Percentiles rank a stretch among this genome's conserved stretches.
Conservation (phyloP, 2,888 invertebrate species). For the Bugula neritina region DNA sequence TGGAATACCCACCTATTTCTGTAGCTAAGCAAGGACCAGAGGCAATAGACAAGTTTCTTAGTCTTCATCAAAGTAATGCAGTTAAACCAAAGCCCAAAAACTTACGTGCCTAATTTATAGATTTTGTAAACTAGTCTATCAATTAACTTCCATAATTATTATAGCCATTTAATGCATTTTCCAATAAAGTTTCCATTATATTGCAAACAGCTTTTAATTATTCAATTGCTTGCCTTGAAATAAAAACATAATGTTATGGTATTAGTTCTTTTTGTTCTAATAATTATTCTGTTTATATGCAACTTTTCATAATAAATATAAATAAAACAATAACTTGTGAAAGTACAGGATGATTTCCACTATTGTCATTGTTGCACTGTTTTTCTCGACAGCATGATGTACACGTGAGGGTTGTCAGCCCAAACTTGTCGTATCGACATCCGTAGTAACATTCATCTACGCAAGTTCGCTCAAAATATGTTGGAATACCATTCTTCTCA, state of each 20-base stretch:
- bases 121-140: too few relatives aligned
- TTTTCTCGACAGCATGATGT: constrained; percentile 3
- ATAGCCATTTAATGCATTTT: too few relatives aligned
- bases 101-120: too few relatives aligned
- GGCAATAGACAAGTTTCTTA: constrained; percentile 46
- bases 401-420: constrained; percentile 7
- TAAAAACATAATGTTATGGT: too few relatives aligned
- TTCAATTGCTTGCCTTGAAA: too few relatives aligned
- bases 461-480: not conserved
- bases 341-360: not conserved
- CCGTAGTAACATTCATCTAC: not conserved
- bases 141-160: too few relatives aligned
- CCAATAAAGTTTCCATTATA: too few relatives aligned
- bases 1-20: constrained; percentile 48
- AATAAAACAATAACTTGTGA: not conserved
- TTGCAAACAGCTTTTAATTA: too few relatives aligned
- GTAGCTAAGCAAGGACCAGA: constrained; percentile 46
- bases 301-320: not conserved
- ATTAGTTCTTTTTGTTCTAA: too few relatives aligned
- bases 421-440: constrained; percentile 15
- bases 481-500: not conserved
- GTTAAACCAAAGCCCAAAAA: too few relatives aligned
- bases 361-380: constrained; percentile 12
- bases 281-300: too few relatives aligned
- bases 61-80: constrained; percentile 2